phyloP scores from a whole-genome alignment of 2,113 vertebrate genomes.

The Cettia cetti region DNA sequence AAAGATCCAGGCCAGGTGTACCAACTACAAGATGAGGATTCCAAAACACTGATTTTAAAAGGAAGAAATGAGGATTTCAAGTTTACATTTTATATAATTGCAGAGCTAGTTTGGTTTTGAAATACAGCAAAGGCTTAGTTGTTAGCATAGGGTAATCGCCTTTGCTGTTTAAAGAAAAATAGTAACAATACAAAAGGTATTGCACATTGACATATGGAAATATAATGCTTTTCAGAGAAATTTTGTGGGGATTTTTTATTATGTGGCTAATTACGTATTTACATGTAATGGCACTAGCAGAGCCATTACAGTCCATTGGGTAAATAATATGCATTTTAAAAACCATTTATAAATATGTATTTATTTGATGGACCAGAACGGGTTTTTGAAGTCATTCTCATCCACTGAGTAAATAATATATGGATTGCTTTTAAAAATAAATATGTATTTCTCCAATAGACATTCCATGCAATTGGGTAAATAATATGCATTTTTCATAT shows the following conservation, averaged over 20 bases:
- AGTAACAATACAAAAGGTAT: slow-evolving; percentile 33
- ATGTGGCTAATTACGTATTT: slow-evolving; percentile 66
- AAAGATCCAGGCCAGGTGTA: not conserved
- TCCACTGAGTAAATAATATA: slow-evolving; percentile 67
- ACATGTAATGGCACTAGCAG: slow-evolving; percentile 31
- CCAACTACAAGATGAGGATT: not conserved
- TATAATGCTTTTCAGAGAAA: slow-evolving; percentile 40
- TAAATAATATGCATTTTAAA: slow-evolving; percentile 66
- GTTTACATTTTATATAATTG: not conserved
- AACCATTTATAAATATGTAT: slow-evolving; percentile 70
- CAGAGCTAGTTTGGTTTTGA: not conserved
- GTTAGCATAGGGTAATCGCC: slow-evolving; percentile 28
- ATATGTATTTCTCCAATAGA: slow-evolving; percentile 54
- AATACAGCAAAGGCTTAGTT: not conserved
- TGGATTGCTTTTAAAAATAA: slow-evolving; percentile 66
- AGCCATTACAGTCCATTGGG: slow-evolving; percentile 33
- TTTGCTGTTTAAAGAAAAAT: slow-evolving; percentile 37
- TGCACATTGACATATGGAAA: not conserved
- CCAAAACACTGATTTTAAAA: not conserved
- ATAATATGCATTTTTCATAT: slow-evolving; percentile 59
- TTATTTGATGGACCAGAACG: slow-evolving; percentile 67
- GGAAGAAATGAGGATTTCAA: not conserved
- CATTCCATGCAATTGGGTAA: slow-evolving; percentile 43
- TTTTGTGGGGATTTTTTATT: slow-evolving; percentile 57
- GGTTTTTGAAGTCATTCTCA: slow-evolving; percentile 57